These are phyloP conservation scores for Rugalucina vietnamica DNA, from an alignment of 2,888 invertebrate species.

Conservation along the genomic window DNA sequence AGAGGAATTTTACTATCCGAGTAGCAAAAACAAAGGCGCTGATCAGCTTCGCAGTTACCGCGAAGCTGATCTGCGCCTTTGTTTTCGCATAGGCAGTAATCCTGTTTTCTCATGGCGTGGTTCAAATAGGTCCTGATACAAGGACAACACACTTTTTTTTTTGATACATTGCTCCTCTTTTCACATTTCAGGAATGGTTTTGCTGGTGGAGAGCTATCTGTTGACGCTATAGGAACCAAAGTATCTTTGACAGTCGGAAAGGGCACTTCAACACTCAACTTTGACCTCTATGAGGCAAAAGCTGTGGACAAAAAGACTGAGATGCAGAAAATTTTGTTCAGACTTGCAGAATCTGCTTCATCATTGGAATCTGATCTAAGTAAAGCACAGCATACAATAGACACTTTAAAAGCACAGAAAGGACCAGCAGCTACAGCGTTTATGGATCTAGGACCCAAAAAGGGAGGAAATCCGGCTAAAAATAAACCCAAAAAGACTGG, in stretches of 20 bases:
- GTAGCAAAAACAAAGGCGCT: too few species aligned
- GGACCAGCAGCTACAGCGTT: constrained; percentile 58
- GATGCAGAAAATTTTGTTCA: constrained; percentile 75
- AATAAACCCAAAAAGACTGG: constrained; percentile 76
- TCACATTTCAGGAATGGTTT: constrained; percentile 74
- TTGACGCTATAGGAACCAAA: constrained; percentile 73
- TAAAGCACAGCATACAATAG: constrained; percentile 74
- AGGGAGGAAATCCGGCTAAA: constrained; percentile 68
- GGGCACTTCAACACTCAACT: constrained; percentile 66
- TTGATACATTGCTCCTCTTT: too few species aligned
- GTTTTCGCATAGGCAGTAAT: too few species aligned
- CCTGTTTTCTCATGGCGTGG: too few species aligned
- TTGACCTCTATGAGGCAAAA: constrained; percentile 79
- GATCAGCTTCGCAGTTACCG: too few species aligned
- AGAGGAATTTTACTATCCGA: too few species aligned
- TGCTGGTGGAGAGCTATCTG: constrained; percentile 70
- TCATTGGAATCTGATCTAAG: constrained; percentile 70
- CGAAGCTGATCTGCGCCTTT: too few species aligned
- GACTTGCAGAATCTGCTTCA: constrained; percentile 72
- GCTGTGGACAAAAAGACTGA: constrained; percentile 78
- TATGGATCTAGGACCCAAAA: constrained; percentile 73
- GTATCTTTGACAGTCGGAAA: constrained; percentile 75
- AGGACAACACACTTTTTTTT: too few species aligned
- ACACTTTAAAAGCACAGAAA: constrained; percentile 70
- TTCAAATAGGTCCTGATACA: too few species aligned